A percentile compares a stretch with the other conserved stretches of the same genome.
Evolutionary conservation across 2,797 vertebrate species (phyloP).

Genomic region (Melanotaenia nigrans): DNA sequence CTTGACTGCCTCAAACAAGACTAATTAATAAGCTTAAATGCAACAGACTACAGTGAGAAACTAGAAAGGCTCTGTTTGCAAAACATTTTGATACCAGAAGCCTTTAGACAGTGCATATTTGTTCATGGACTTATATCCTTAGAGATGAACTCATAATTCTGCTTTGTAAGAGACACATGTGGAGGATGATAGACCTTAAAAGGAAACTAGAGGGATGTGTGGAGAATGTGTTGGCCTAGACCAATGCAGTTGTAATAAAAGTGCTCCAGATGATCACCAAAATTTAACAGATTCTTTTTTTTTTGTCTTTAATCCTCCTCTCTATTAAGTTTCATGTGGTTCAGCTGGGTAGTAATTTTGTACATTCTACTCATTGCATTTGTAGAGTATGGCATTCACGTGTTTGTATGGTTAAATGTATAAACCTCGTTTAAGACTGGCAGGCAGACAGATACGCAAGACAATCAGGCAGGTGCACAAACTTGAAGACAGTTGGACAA

Average conservation of each 20-base stretch:
- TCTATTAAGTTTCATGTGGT: neutral
- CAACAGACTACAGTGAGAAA: neutral
- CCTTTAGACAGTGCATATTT: no score
- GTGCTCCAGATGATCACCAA: neutral
- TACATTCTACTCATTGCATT: neutral
- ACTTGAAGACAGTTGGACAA: neutral
- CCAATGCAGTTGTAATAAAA: neutral
- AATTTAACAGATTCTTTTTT: neutral
- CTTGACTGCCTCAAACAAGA: no score
- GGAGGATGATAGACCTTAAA: no score
- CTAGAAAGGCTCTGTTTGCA: neutral
- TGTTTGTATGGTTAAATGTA: neutral
- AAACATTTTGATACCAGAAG: neutral
- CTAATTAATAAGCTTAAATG: no score
- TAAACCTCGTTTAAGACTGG: neutral
- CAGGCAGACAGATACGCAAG: constrained; percentile 1
- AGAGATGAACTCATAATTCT: no score
- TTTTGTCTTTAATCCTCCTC: neutral
- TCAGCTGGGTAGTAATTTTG: neutral
- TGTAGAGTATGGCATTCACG: neutral
- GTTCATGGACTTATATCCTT: no score
- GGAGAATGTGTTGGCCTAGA: neutral
- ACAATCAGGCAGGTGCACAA: constrained; percentile 6
- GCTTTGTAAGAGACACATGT: no score
- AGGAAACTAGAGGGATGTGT: neutral